phyloP scores from a whole-genome alignment of 1,140 invertebrate genomes.

The Odontomachus brunneus region DNA sequence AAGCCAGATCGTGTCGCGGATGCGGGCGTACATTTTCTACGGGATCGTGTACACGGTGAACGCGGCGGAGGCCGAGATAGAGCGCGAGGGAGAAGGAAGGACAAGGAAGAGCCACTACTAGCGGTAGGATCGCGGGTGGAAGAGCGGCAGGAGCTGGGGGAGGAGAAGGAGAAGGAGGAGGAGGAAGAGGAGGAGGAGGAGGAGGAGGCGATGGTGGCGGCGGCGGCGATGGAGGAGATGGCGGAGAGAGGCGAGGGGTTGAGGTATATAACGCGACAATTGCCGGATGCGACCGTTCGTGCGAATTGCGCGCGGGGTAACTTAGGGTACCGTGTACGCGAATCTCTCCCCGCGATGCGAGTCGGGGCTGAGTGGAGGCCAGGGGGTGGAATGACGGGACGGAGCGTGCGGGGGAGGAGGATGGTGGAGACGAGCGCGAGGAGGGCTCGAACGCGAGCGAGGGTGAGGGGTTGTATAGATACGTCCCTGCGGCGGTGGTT shows the following conservation, averaged over 20 bases:
- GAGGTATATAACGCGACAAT: slow-evolving; percentile 80
- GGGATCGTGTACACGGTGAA: slow-evolving; percentile 71
- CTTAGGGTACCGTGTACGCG: slow-evolving; percentile 74
- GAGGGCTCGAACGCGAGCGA: slow-evolving; percentile 55
- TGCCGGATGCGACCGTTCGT: slow-evolving; percentile 81
- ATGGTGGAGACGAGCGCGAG: slow-evolving; percentile 36
- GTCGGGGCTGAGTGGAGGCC: not conserved
- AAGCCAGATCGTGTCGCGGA: slow-evolving; percentile 74
- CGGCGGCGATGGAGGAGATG: slow-evolving; percentile 8
- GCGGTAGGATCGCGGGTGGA: slow-evolving; percentile 42
- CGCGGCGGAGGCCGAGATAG: slow-evolving; percentile 52
- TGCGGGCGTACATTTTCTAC: slow-evolving; percentile 73
- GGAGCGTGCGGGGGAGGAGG: slow-evolving; percentile 17
- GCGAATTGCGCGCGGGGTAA: slow-evolving; percentile 76
- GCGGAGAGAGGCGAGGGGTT: slow-evolving; percentile 29
- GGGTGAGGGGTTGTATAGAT: slow-evolving; percentile 82
- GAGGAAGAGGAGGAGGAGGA: slow-evolving; percentile 3
- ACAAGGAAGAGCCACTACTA: slow-evolving; percentile 41
- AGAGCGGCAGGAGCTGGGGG: no score
- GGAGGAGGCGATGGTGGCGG: slow-evolving; percentile 31
- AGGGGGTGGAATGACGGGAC: slow-evolving; percentile 15
- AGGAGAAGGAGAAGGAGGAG: not conserved
- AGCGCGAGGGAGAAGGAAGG: slow-evolving; percentile 57
- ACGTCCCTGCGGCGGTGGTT: slow-evolving; percentile 84
- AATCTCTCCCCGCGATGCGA: slow-evolving; percentile 40